These are phyloP conservation scores for Gadopsis marmoratus DNA, from an alignment of 2,797 vertebrate genomes.

Conservation along the genomic window DNA sequence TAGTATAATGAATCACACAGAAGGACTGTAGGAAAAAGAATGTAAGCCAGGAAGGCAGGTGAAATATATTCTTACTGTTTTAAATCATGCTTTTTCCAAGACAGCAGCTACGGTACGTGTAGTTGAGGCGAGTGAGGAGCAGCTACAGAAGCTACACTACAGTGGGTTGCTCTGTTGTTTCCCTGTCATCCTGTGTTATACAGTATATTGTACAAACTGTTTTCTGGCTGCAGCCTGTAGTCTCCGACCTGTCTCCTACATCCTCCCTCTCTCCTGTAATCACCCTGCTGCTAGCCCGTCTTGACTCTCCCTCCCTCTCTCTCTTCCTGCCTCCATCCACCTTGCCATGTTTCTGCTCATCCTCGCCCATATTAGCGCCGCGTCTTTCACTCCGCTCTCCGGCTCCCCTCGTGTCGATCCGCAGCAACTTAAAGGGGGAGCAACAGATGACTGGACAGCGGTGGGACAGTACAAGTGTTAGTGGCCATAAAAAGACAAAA, in stretches of 20 bases:
- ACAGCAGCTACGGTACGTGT: conserved; percentile 2
- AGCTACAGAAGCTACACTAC: conserved; percentile 14
- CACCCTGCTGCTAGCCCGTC: conserved; percentile 15
- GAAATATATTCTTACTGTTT: background rate
- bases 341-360: conserved; percentile 32
- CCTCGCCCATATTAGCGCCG: conserved; percentile 27
- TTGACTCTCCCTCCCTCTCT: conserved; percentile 13
- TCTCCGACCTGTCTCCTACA: conserved; percentile 35
- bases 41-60: background rate
- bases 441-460: conserved; percentile 31
- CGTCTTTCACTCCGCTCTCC: background rate
- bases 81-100: background rate
- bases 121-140: background rate
- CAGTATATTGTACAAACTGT: conserved; percentile 1
- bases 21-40: background rate
- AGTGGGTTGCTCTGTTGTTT: conserved; percentile 23
- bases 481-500: conserved; percentile 13
- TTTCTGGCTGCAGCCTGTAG: conserved; percentile 31
- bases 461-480: conserved; percentile 16
- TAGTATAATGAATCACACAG: conserved; percentile 14
- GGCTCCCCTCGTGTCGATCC: background rate
- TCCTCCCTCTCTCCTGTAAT: conserved; percentile 34
- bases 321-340: conserved; percentile 24
- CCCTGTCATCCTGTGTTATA: conserved; percentile 28
- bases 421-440: conserved; percentile 10